Base-by-base conservation (phyloP, 2,797 vertebrate genomes). In the Psittacula derbiana region DNA sequence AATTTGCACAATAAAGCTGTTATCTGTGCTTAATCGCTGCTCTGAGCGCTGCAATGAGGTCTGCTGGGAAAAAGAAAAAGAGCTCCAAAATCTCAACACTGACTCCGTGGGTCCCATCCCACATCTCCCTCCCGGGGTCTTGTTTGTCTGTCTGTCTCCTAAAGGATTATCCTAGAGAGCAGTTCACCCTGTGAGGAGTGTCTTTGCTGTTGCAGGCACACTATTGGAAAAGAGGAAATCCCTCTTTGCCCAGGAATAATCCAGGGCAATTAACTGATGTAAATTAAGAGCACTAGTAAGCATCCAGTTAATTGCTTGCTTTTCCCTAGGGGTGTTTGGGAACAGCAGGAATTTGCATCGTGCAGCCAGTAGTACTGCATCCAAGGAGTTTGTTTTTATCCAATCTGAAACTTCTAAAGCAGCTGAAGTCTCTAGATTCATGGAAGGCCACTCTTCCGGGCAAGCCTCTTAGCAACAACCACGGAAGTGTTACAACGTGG, bases 1-100 rank as follows among this genome's bases (percentile, higher is more conserved):
- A 61, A 70, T 95, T 86, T 80, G 94, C 94, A 96, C 94, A 96
- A 95, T 94, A 91, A 94, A 90, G 72, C 86, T 81, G 87, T 96
- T 96, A 96, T 96, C 95, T 78, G 71, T 87, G 90, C 72, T 81
- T 91, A 95, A 89, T 95, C 93, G 78, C 89, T 66, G 52, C 30
- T 80, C 78, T 64, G 61, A 58, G 43, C 40, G 43, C 75, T 80
- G n/a, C 69, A 69, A 7, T 70, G 43, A 49, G 43, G 50, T 64
- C 78, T 74, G 81, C 80, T 88, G 74, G 82, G 20, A 11, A 44
- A 66, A 24, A 65, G 58, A n/a, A 36, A 62, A 58, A 40, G 44
- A 31, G 23, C 38, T 74, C 36, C 36, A 16, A 47, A 53, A 79
- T 58, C 74, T 62, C 65, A 7, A 2, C 25, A 2, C 8, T 11